Evolutionary conservation across 2,113 vertebrate genomes (phyloP), one percentile per base, ranked within the genome.

Genomic region (Pachycephala philippinensis): DNA sequence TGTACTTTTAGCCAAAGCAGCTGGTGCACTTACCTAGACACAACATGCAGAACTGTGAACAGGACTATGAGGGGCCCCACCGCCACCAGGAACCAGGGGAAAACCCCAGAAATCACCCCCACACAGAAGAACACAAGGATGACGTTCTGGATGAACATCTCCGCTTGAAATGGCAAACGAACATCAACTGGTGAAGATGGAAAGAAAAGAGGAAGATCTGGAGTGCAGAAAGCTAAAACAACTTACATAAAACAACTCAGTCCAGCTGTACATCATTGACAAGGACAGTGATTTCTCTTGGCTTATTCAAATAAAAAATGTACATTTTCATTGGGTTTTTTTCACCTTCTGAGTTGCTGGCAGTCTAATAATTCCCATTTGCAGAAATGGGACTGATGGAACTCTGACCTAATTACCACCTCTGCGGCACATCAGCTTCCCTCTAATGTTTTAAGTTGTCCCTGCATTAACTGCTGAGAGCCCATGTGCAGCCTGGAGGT

Each of bases 61-160:
- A 99, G 97, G 76, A 99, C 84, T 52, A 98, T 56, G 53, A 99
- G 98, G 6, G 99, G 99, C 12, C 98, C 98, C 74, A 99, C 98
- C 2, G 99, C 99, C 81, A 98, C 98, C n/a, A 99, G 97, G 95
- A 99, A 99, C 99, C 99, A 99, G 0, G 99, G 99, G 84, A 99
- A 99, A 50, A 99, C 98, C 6, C 98, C 98, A 70, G 98, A 96
- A 47, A 99, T 99, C 90, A 99, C 98, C 3, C 98, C 98, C 49
- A 99, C 97, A 33, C 99, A 99, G 98, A 99, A 99, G 97, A 99
- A 98, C 40, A 99, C 99, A 91, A 99, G 98, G 95, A 99, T 99
- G 54, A 99, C 97, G 0, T 99, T 99, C 96, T 99, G 99, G 95
- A 99, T 99, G 89, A 99, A 99, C 99, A 99, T 99, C 97, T 99